phyloP scores from a whole-genome alignment of 2,113 vertebrate genomes.

The Scomber japonicus region DNA sequence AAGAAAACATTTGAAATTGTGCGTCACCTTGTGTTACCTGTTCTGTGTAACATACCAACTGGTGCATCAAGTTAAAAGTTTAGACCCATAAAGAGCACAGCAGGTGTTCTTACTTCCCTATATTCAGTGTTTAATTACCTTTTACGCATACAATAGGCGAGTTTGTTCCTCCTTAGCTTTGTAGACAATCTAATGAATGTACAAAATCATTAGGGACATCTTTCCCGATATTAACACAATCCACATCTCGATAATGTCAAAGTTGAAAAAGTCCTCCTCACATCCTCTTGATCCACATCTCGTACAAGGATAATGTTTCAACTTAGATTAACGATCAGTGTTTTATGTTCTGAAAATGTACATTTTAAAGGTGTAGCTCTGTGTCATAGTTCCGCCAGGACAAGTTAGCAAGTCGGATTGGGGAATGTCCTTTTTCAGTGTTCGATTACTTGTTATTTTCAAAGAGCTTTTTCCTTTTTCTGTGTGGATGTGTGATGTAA shows the following conservation, averaged over 20 bases:
- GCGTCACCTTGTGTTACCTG: no score
- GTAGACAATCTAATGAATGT: constrained; percentile 2
- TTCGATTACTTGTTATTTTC: background rate
- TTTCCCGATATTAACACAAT: background rate
- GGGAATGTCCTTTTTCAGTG: background rate
- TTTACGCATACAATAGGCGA: background rate
- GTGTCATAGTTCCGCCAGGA: background rate
- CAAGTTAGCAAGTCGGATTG: background rate
- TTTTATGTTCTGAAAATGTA: background rate
- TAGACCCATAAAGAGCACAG: background rate
- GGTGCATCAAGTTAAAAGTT: no score
- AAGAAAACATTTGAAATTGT: background rate
- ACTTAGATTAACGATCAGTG: background rate
- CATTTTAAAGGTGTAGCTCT: background rate
- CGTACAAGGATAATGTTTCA: background rate
- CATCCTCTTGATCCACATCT: no score
- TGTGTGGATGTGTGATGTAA: constrained; percentile 26
- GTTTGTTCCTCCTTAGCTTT: background rate
- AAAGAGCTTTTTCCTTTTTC: background rate
- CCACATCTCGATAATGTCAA: background rate
- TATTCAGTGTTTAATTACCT: background rate
- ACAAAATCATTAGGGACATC: background rate
- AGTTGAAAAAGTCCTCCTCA: background rate
- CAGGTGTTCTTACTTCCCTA: background rate
- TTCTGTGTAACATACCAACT: no score